These are phyloP conservation scores for Sparus aurata DNA, from an alignment of 2,797 vertebrate species.

Conservation along the genomic window DNA sequence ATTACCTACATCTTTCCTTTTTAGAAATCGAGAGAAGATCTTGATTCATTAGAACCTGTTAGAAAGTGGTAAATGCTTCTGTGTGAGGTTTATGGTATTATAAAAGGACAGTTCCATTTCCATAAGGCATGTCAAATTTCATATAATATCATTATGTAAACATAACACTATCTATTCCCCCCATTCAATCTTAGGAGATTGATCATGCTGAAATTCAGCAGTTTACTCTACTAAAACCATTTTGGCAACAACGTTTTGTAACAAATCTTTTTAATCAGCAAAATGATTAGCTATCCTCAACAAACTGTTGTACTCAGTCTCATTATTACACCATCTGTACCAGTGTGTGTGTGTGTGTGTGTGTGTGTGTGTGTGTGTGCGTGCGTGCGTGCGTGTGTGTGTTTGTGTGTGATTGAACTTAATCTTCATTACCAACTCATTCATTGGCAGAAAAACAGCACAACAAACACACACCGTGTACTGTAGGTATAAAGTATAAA, in stretches of 20 bases:
- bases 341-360: neutral
- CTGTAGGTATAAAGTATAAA: neutral
- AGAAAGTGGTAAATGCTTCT: neutral
- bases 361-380: neutral
- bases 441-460: neutral
- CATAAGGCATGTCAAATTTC: neutral
- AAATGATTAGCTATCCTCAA: slow-evolving; percentile 27
- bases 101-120: neutral
- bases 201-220: slow-evolving; percentile 20
- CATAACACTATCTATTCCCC: neutral
- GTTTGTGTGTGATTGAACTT: neutral
- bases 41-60: neutral
- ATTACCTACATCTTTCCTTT: neutral
- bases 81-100: neutral
- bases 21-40: neutral
- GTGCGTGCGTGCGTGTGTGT: neutral
- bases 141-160: neutral
- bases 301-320: slow-evolving; percentile 31
- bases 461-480: neutral
- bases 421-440: neutral
- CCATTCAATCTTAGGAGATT: too few species aligned
- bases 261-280: slow-evolving; percentile 38
- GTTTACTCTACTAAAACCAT: slow-evolving; percentile 11
- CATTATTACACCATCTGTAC: slow-evolving; percentile 31
- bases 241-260: slow-evolving; percentile 17